Percentiles rank a stretch among this genome's conserved stretches.
Evolutionary conservation across 2,113 vertebrate species (phyloP).

Genomic region (Trochalopteron elliotii): DNA sequence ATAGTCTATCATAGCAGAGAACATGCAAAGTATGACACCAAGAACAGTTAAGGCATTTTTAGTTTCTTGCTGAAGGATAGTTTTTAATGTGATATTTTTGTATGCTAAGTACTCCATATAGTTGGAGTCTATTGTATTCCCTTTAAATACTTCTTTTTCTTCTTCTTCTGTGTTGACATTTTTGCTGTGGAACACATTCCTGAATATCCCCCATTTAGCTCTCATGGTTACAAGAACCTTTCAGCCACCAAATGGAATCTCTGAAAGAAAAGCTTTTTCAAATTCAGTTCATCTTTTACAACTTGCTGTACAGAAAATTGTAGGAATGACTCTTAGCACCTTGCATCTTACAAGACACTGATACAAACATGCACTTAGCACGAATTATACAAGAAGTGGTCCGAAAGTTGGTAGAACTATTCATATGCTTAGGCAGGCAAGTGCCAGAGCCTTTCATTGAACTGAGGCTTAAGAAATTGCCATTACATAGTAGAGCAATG

Average conservation of each 20-base stretch:
- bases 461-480: neutral
- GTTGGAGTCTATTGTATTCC: neutral
- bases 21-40: neutral
- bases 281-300: neutral
- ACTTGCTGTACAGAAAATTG: neutral
- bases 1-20: neutral
- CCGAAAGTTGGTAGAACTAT: neutral
- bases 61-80: neutral
- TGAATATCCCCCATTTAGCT: neutral
- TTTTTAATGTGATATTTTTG: neutral
- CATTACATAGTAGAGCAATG: neutral
- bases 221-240: neutral
- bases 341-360: neutral
- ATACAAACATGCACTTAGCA: neutral
- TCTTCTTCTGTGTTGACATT: neutral
- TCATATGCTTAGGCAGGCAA: neutral
- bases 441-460: neutral
- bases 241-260: neutral
- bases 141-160: neutral
- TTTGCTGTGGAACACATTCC: neutral
- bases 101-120: neutral
- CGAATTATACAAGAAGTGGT: neutral
- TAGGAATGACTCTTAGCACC: neutral
- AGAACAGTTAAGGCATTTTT: neutral
- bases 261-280: neutral